Conservation (phyloP, 2,113 vertebrate species). For the Rutilus rutilus region DNA sequence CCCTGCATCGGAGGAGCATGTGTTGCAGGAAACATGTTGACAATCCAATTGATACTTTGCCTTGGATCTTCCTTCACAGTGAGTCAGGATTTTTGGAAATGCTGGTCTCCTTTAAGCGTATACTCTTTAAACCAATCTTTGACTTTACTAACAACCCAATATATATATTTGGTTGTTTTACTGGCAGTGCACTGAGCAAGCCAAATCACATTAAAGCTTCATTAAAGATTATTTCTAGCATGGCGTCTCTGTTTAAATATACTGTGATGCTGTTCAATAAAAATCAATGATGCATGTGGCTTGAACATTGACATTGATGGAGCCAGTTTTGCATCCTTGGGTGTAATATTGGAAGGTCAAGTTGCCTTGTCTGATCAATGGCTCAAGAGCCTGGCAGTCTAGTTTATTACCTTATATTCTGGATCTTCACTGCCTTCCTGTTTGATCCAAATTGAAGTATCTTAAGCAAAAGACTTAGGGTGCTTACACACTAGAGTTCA, state of each 20-base stretch:
- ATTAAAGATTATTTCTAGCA: conserved; percentile 18
- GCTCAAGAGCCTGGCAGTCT: conserved; percentile 61
- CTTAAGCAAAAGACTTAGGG: neutral
- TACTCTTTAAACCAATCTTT: neutral
- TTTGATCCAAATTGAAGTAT: conserved; percentile 29
- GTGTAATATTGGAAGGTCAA: conserved; percentile 64
- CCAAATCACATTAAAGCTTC: conserved; percentile 13
- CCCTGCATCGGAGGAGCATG: neutral
- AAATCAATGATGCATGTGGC: conserved; percentile 45
- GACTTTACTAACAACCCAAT: neutral
- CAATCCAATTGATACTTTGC: neutral
- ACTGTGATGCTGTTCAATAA: conserved; percentile 32
- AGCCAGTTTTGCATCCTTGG: conserved; percentile 62
- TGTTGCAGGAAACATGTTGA: neutral
- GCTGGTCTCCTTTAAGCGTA: neutral
- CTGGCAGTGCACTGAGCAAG: neutral
- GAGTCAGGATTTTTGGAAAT: neutral
- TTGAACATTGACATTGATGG: conserved; percentile 53
- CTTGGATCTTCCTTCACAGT: neutral
- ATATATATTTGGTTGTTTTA: neutral
- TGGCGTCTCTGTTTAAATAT: conserved; percentile 43
- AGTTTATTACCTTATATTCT: conserved; percentile 47
- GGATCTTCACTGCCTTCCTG: conserved; percentile 1
- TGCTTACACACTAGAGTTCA: neutral
- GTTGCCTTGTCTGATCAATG: conserved; percentile 68